These are phyloP conservation scores for Potamilus streckersoni DNA, from an alignment of 1,140 invertebrate genomes.

Conservation along the genomic window DNA sequence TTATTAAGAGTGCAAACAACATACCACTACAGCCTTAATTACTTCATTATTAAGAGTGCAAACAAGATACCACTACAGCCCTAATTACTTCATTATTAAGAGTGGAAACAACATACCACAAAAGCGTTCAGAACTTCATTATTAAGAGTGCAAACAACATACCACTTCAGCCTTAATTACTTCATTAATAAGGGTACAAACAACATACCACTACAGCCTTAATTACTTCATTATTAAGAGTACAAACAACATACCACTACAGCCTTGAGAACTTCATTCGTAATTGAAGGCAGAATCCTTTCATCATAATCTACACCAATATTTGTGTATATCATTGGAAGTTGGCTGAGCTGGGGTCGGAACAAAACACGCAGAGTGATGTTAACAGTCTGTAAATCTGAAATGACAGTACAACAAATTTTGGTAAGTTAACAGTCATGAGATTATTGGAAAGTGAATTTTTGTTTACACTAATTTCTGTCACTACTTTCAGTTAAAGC, in stretches of 20 bases:
- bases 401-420: constrained; percentile 6
- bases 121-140: too few relatives aligned
- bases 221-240: neutral
- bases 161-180: too few relatives aligned
- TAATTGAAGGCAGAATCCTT: constrained; percentile 97
- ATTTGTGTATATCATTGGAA: constrained; percentile 94
- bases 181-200: too few relatives aligned
- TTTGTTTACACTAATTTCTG: neutral
- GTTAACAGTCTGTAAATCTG: constrained; percentile 99
- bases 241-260: constrained; percentile 79
- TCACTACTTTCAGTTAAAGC: neutral
- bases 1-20: too few relatives aligned
- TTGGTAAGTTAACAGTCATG: neutral
- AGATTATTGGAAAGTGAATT: neutral
- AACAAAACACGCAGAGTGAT: constrained; percentile 98
- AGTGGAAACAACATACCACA: too few relatives aligned
- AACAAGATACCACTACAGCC: too few relatives aligned
- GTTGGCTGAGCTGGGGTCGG: constrained; percentile 87
- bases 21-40: too few relatives aligned
- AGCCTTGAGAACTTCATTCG: constrained; percentile 98
- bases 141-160: too few relatives aligned
- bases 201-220: too few relatives aligned
- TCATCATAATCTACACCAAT: constrained; percentile 99
- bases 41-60: too few relatives aligned
- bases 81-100: too few relatives aligned